These are phyloP conservation scores for Drosophila lacicola DNA, from an alignment of 2,888 invertebrate species.

Conservation along the genomic window DNA sequence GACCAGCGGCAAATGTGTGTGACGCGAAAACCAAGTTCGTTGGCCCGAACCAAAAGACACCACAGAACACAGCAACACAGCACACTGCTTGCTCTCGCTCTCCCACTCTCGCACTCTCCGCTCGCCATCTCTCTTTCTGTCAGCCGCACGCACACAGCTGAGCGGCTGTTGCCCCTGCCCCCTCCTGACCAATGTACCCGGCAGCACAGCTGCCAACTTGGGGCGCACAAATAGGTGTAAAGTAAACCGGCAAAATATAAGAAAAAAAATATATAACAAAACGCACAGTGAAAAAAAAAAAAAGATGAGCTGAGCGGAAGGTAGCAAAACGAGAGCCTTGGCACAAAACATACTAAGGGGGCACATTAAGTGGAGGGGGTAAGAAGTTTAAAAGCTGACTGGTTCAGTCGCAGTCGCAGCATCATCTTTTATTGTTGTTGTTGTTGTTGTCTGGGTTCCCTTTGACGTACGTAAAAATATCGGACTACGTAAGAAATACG, in stretches of 20 bases:
- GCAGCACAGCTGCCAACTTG: slow-evolving; percentile 67
- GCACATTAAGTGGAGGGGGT: slow-evolving; percentile 1
- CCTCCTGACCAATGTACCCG: neutral
- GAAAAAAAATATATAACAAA: slow-evolving; percentile 40
- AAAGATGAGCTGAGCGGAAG: slow-evolving; percentile 59
- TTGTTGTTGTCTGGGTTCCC: slow-evolving; percentile 11
- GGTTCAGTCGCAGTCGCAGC: slow-evolving; percentile 13
- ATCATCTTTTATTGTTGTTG: slow-evolving; percentile 35
- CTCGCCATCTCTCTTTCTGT: slow-evolving; percentile 17
- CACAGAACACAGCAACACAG: neutral
- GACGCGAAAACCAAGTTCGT: slow-evolving; percentile 80
- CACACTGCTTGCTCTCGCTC: slow-evolving; percentile 18
- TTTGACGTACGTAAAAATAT: slow-evolving; percentile 23
- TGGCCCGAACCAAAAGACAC: slow-evolving; percentile 74
- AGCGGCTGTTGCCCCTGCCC: slow-evolving; percentile 45
- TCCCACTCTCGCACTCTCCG: slow-evolving; percentile 13
- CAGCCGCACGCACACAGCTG: slow-evolving; percentile 71
- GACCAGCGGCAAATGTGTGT: slow-evolving; percentile 39
- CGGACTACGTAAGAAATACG: slow-evolving; percentile 12
- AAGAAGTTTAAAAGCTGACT: slow-evolving; percentile 36
- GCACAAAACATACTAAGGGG: slow-evolving; percentile 27
- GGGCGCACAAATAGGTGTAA: slow-evolving; percentile 60
- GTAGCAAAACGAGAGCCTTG: slow-evolving; percentile 46
- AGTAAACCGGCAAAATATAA: slow-evolving; percentile 66
- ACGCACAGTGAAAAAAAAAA: slow-evolving; percentile 11